Evolutionary conservation across 2,797 vertebrate genomes (phyloP).

Genomic region (Falco columbarius): DNA sequence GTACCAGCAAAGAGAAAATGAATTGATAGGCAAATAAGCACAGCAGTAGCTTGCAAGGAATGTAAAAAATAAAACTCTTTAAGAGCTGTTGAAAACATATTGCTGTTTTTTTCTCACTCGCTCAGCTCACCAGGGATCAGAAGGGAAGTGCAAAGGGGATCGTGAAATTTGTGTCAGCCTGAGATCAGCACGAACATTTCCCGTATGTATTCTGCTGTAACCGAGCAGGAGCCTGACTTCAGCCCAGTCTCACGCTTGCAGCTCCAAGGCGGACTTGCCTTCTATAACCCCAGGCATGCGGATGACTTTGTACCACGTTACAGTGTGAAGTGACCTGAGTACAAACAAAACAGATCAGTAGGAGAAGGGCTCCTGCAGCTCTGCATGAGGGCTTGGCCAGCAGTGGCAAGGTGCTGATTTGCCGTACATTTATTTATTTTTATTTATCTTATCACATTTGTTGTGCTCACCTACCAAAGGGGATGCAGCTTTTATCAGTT

Average conservation of each 20-base stretch:
- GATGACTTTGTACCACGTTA: background rate
- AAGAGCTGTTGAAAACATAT: slow-evolving; percentile 56
- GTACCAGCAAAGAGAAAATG: slow-evolving; percentile 65
- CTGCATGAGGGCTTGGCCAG: background rate
- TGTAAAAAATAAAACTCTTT: slow-evolving; percentile 45
- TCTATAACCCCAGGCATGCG: background rate
- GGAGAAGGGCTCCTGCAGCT: background rate
- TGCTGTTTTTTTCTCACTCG: slow-evolving; percentile 4
- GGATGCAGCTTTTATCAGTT: background rate
- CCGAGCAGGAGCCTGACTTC: background rate
- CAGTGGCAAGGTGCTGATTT: background rate
- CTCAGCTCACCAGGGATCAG: background rate
- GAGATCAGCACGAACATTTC: background rate
- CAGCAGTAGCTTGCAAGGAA: slow-evolving; percentile 61
- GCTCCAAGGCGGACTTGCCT: background rate
- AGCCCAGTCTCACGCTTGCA: background rate
- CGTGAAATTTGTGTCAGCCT: background rate
- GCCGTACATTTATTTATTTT: background rate
- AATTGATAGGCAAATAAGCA: slow-evolving; percentile 76
- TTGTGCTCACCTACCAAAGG: background rate
- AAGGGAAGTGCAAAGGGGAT: background rate
- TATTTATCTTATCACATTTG: slow-evolving; percentile 3
- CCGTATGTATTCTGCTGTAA: background rate
- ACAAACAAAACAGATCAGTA: background rate
- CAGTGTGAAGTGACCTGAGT: background rate